phyloP scores from a whole-genome alignment of 2,888 invertebrate species.

The Asteroscopus sphinx region DNA sequence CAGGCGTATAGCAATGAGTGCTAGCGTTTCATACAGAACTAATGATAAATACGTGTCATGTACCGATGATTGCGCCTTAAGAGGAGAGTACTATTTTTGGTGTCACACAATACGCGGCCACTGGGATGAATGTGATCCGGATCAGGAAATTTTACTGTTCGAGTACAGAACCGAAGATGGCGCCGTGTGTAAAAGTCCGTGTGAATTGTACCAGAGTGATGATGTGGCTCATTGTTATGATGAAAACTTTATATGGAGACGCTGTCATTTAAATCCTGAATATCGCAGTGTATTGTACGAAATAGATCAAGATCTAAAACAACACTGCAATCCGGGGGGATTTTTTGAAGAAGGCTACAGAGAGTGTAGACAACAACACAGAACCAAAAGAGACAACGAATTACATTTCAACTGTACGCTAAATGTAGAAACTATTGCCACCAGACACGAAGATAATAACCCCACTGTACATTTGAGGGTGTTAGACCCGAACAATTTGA shows the following conservation, averaged over 20 bases:
- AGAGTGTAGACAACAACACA: background rate
- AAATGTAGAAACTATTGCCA: background rate
- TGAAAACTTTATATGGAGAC: background rate
- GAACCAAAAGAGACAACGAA: too few relatives aligned
- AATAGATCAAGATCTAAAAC: background rate
- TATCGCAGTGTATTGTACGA: background rate
- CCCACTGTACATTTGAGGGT: conserved; percentile 1
- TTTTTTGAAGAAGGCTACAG: conserved; percentile 2
- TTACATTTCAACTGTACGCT: background rate
- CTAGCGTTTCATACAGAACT: background rate
- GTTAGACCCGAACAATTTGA: too few relatives aligned
- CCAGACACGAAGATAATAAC: background rate
- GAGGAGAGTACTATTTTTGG: background rate
- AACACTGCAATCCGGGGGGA: background rate
- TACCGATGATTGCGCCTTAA: background rate
- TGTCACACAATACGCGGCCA: background rate
- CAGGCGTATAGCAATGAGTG: background rate
- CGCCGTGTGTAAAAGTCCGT: background rate
- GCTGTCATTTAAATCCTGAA: conserved; percentile 2
- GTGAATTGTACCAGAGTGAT: background rate
- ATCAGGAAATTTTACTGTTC: background rate
- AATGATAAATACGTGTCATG: background rate
- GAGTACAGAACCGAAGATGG: background rate
- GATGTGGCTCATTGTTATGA: conserved; percentile 1
- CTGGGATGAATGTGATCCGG: background rate